Conservation (phyloP, 2,113 vertebrate genomes). For the Pavo muticus region DNA sequence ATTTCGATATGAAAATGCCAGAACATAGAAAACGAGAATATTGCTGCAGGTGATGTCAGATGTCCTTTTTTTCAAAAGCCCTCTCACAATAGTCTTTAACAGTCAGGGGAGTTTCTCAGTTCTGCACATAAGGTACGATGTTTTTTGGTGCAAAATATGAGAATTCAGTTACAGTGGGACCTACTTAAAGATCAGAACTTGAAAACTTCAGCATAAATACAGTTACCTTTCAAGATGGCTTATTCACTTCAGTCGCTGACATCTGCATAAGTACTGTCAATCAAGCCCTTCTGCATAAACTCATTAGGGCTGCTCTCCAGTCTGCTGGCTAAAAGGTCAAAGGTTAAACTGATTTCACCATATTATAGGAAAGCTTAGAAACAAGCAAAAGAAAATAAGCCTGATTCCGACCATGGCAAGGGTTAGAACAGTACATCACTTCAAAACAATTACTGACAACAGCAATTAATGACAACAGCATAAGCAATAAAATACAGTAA, state of each 20-base stretch:
- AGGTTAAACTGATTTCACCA: constrained; percentile 25
- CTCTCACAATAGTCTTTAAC: constrained; percentile 22
- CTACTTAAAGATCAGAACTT: constrained; percentile 28
- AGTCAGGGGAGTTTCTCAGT: constrained; percentile 13
- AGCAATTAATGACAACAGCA: neutral
- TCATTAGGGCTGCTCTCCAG: constrained; percentile 15
- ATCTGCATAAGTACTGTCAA: constrained; percentile 49
- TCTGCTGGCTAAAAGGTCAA: constrained; percentile 46
- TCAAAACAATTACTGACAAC: neutral
- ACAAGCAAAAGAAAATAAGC: neutral
- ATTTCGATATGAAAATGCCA: constrained; percentile 32
- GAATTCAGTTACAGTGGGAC: constrained; percentile 46
- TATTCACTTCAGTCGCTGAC: neutral
- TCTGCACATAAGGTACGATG: neutral
- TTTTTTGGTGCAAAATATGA: neutral
- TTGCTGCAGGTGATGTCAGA: constrained; percentile 24
- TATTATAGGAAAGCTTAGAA: neutral
- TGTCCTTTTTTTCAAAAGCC: constrained; percentile 2
- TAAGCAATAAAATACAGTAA: neutral
- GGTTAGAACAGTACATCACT: neutral
- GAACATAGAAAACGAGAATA: constrained; percentile 15
- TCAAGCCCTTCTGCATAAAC: neutral
- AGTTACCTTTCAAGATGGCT: constrained; percentile 32
- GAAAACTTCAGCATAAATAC: constrained; percentile 45
- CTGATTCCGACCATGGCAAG: neutral